Evolutionary conservation across 2,797 vertebrate genomes (phyloP).

Genomic region (Diplodus puntazzo): DNA sequence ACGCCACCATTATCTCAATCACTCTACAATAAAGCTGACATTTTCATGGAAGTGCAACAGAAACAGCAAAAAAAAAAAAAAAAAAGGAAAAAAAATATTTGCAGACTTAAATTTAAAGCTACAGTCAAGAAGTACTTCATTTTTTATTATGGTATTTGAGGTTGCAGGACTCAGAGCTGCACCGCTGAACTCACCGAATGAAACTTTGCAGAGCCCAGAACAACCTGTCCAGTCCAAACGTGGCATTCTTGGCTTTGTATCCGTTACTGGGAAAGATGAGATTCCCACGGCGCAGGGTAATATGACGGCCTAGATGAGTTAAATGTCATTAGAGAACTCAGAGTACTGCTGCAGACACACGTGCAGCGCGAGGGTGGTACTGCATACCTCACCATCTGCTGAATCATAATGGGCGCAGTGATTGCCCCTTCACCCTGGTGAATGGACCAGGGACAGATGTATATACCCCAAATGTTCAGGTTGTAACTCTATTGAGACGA

Average conservation of each 20-base stretch:
- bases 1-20: constrained; percentile 65
- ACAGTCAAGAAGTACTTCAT: background rate
- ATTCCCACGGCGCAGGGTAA: constrained; percentile 58
- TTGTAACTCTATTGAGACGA: constrained; percentile 8
- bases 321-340: constrained; percentile 64
- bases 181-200: background rate
- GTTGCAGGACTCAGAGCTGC: background rate
- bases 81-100: background rate
- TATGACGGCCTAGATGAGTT: constrained; percentile 48
- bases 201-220: constrained; percentile 21
- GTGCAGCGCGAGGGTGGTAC: constrained; percentile 41
- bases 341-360: constrained; percentile 49
- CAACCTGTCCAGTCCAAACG: constrained; percentile 46
- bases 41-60: constrained; percentile 35
- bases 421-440: constrained; percentile 41
- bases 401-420: constrained; percentile 63
- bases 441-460: constrained; percentile 24
- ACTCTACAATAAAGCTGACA: constrained; percentile 49
- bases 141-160: constrained; percentile 7
- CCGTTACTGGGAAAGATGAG: constrained; percentile 68
- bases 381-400: constrained; percentile 61
- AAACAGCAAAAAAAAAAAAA: background rate
- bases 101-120: constrained; percentile 3
- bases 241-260: constrained; percentile 51
- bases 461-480: background rate